phyloP scores from a whole-genome alignment of 2,888 invertebrate genomes.

The Morpho helenor region DNA sequence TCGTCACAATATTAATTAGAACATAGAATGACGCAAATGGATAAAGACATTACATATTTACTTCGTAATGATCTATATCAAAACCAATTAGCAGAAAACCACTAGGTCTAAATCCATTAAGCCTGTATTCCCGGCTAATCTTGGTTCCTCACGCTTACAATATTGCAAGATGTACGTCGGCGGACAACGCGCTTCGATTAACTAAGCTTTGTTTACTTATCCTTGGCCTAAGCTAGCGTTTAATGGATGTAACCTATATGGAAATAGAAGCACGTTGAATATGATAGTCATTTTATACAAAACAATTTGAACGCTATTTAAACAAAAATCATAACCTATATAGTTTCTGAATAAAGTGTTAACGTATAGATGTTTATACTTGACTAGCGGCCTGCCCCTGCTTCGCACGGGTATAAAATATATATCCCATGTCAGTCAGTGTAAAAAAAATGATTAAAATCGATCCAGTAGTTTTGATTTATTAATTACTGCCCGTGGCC shows the following conservation, averaged over 20 bases:
- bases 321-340: not conserved
- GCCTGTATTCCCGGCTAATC: conserved; percentile 43
- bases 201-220: conserved; percentile 16
- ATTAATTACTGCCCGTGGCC: too few relatives aligned
- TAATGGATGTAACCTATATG: conserved; percentile 3
- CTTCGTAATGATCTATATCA: not conserved
- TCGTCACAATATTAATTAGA: too few relatives aligned
- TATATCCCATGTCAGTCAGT: too few relatives aligned
- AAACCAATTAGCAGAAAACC: conserved; percentile 35
- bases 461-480: too few relatives aligned
- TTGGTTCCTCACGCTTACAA: conserved; percentile 34
- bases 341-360: too few relatives aligned
- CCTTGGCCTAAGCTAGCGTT: conserved; percentile 3
- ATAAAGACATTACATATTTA: not conserved
- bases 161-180: conserved; percentile 28
- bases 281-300: not conserved
- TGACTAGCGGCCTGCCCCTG: too few relatives aligned
- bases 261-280: not conserved
- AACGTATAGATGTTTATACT: too few relatives aligned
- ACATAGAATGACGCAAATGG: too few relatives aligned
- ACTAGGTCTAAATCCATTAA: conserved; percentile 50
- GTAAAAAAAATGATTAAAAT: too few relatives aligned
- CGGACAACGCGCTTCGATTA: conserved; percentile 27
- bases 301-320: not conserved
- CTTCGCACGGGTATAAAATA: too few relatives aligned